Evolutionary conservation across 2,797 vertebrate genomes (phyloP), one percentile per base, ranked within the genome.

Genomic region (Pipistrellus kuhlii): DNA sequence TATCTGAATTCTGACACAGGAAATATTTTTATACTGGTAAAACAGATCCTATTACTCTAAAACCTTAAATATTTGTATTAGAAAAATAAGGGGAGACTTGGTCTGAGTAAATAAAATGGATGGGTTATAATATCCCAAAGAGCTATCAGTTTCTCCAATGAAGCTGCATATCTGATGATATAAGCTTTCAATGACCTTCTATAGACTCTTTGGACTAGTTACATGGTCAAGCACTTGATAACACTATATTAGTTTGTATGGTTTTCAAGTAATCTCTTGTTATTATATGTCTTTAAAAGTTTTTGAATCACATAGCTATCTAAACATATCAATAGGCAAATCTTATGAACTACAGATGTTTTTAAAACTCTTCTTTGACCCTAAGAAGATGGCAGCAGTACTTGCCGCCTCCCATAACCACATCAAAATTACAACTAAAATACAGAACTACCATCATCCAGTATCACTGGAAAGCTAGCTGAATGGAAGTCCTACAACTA

Each of bases 1-100:
- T 53, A 93, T 84, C 41, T 68, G 30, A 95, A 82, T 90, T 93
- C 69, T 68, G 66, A 44, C 30, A 69, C 1, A 85, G 57, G 44
- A 92, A 96, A 88, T 92, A 78, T 25, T 91, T 93, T 93, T 55
- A 88, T 66, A 71, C 3, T 80, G 53, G 80, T 11, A 86, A 94
- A 88, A 82, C 0, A 38, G 6, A 94, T 48, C 2, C 41, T 3
- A 32, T 41, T 93, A 93, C 9, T 90, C 82, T 90, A 90, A 90
- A 95, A 91, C 14, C 25, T 72, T 68, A 87, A 7, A 80, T 86
- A 82, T 86, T 78, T 95, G 17, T 32, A 82, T 81, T 41, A 88
- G 21, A 48, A 84, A 86, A 55, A 64, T 51, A 94, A 12, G 46
- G 5, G 59, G 8, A 38, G 6, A 78, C 48, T 85, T 66, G 51